Percentiles rank a stretch among this genome's conserved stretches.
phyloP scores from a whole-genome alignment of 2,888 invertebrate genomes.

The Matsumyia berberina region DNA sequence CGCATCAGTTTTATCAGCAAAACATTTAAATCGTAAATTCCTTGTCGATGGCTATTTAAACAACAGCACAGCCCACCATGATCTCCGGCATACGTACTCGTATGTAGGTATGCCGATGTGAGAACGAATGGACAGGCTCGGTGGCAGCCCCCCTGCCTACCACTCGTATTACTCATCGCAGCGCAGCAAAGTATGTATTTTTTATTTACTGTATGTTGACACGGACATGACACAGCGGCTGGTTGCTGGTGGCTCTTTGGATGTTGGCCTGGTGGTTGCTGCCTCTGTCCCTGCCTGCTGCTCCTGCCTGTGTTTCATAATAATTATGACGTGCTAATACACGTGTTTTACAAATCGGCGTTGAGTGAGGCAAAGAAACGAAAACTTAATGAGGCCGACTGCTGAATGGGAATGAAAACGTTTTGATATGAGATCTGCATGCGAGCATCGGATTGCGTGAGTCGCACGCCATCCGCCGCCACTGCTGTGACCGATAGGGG shows the following conservation, averaged over 20 bases:
- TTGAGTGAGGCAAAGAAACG: constrained; percentile 27
- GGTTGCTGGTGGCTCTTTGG: neutral
- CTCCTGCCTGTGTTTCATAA: constrained; percentile 53
- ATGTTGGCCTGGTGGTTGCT: neutral
- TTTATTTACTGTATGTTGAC: constrained; percentile 41
- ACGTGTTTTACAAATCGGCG: constrained; percentile 68
- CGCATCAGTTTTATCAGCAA: constrained; percentile 61
- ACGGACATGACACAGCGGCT: constrained; percentile 21
- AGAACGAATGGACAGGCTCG: neutral
- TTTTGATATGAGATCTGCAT: constrained; percentile 68
- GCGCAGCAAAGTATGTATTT: constrained; percentile 24
- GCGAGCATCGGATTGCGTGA: constrained; percentile 65
- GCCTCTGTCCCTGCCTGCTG: neutral
- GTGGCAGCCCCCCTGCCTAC: constrained; percentile 16
- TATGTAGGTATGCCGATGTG: neutral
- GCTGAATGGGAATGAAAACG: constrained; percentile 61
- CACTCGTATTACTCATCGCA: constrained; percentile 42
- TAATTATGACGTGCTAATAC: constrained; percentile 74
- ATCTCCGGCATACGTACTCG: constrained; percentile 11
- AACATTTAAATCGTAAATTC: constrained; percentile 67
- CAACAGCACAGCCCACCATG: constrained; percentile 28
- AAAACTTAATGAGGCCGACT: constrained; percentile 51
- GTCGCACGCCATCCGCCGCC: constrained; percentile 51
- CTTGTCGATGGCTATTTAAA: constrained; percentile 66
- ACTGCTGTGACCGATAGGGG: constrained; percentile 16